These are phyloP conservation scores for Capitulum mitella DNA, from an alignment of 2,888 invertebrate species.

Conservation along the genomic window DNA sequence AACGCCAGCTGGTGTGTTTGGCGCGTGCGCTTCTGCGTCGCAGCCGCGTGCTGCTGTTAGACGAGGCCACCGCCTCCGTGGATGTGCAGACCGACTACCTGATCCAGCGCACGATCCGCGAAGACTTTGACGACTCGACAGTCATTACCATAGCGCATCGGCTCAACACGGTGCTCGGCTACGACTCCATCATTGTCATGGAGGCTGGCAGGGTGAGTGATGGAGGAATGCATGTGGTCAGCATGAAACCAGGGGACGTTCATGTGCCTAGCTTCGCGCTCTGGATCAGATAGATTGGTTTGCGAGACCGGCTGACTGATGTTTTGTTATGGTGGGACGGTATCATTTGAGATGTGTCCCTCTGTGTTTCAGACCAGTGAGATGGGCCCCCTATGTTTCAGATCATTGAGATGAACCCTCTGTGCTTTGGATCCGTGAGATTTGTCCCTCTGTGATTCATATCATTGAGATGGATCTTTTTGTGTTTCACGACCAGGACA, in stretches of 20 bases:
- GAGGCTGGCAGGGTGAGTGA: slow-evolving; percentile 46
- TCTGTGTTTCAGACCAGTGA: neutral
- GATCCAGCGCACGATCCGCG: slow-evolving; percentile 69
- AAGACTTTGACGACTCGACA: slow-evolving; percentile 76
- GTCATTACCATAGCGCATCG: slow-evolving; percentile 88
- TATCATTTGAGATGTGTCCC: neutral
- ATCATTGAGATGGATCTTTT: neutral
- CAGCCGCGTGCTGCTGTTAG: slow-evolving; percentile 46
- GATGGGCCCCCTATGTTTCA: neutral
- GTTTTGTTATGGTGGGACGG: neutral
- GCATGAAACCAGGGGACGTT: neutral
- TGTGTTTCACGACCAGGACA: neutral
- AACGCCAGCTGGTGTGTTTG: slow-evolving; percentile 40
- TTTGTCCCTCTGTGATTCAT: neutral
- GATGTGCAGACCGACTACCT: slow-evolving; percentile 49
- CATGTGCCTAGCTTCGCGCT: neutral
- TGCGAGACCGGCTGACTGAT: neutral
- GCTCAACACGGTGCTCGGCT: slow-evolving; percentile 85
- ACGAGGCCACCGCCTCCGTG: slow-evolving; percentile 52
- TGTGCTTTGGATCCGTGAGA: neutral
- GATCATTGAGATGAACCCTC: neutral
- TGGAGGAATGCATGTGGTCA: neutral
- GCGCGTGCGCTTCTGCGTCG: slow-evolving; percentile 39
- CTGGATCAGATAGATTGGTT: neutral
- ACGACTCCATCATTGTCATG: slow-evolving; percentile 49